phyloP scores from a whole-genome alignment of 2,113 vertebrate species.

The Antechinus flavipes region DNA sequence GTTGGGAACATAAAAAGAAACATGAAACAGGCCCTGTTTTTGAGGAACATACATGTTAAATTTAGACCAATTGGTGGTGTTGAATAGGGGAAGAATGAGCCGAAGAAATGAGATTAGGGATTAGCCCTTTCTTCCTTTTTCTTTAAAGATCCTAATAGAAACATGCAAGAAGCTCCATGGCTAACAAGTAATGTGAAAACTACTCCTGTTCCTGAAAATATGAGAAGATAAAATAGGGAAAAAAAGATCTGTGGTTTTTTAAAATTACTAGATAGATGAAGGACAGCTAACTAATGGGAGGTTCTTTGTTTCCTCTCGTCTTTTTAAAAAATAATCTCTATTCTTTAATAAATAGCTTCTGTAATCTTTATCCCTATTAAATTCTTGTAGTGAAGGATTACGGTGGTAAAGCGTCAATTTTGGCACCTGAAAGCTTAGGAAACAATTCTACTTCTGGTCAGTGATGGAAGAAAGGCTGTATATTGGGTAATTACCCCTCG shows the following conservation, averaged over 20 bases:
- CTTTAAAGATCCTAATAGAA: background rate
- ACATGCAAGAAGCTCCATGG: background rate
- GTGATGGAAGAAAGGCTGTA: background rate
- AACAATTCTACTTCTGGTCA: background rate
- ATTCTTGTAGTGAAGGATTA: background rate
- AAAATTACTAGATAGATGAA: background rate
- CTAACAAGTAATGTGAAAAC: background rate
- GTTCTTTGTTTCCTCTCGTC: background rate
- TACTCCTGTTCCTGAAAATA: background rate
- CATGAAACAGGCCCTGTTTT: background rate
- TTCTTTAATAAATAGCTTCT: background rate
- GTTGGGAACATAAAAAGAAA: background rate
- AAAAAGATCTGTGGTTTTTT: background rate
- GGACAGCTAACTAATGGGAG: background rate
- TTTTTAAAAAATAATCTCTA: background rate
- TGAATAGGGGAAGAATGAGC: background rate
- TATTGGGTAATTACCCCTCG: background rate
- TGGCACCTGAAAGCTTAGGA: background rate
- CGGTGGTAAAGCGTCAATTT: background rate
- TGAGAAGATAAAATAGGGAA: background rate
- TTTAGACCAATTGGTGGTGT: background rate
- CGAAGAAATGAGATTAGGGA: background rate
- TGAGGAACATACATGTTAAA: background rate
- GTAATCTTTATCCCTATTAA: background rate
- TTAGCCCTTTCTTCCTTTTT: background rate